Base-by-base conservation (phyloP, 2,888 invertebrate genomes). In the Bellardia pandia region DNA sequence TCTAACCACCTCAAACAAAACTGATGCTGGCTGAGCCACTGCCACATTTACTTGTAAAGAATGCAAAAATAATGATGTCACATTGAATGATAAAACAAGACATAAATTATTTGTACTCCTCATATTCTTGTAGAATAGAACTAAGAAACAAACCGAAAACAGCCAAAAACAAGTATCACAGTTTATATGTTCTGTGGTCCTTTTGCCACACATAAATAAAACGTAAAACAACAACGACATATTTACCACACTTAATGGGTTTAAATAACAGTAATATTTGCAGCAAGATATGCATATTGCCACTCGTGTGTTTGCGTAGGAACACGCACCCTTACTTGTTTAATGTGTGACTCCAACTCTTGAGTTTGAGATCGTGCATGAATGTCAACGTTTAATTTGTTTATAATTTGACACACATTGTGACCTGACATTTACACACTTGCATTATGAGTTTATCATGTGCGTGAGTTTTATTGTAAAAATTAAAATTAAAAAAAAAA, bases 31-130 rank as follows among this genome's bases (percentile, higher is more conserved):
- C 53, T 33, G 9, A 72, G 45, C 11, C 51, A 53, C 60, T 42
- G 75, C 60, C 77, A 77, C 62, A 42, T 69, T 83, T 75, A 74
- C 69, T 82, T 78, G 66, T 56, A 83, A 86, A 72, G 71, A 85
- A 87, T 87, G 85, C 85, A 82, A 87, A 88, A 90, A 89, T 90
- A 90, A 90, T 89, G 89, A 89, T 89, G 89, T 90, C 88, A 89
- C 87, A 82, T 88, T 80, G 84, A 83, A 90, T 88, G 88, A 89
- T 86, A 88, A 86, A 86, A 68, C 77, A 87, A 87, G 51, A 85
- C 81, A 85, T 85, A 87, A 81, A 77, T 72, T 78, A 85, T 72
- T 71, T 45, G 77, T 56, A 33, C 60, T 75, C 51, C 9, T 40
- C 13, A 40, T 13, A 9, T 42, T 30, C 30, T 80, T 74, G 66